These are phyloP conservation scores for Furcula furcula DNA, from an alignment of 2,888 invertebrate genomes.

Conservation along the genomic window DNA sequence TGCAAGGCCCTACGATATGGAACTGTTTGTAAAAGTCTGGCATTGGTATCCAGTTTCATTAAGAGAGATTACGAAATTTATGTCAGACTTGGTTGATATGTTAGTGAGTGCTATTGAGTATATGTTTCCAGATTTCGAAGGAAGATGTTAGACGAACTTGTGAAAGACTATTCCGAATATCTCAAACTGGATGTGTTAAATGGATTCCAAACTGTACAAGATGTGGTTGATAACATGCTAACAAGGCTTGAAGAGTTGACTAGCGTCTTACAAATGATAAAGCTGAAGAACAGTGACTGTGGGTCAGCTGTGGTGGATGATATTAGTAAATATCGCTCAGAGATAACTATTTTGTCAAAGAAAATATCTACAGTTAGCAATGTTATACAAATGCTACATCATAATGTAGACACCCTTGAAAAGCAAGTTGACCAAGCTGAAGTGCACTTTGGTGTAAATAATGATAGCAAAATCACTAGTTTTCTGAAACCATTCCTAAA, in stretches of 20 bases:
- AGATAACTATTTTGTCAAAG: slow-evolving; percentile 76
- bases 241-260: slow-evolving; percentile 85
- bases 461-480: slow-evolving; percentile 81
- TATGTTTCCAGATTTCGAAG: slow-evolving; percentile 72
- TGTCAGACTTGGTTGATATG: slow-evolving; percentile 60
- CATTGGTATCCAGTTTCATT: slow-evolving; percentile 52
- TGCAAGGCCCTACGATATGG: no score
- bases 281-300: slow-evolving; percentile 70
- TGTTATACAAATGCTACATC: slow-evolving; percentile 74
- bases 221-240: slow-evolving; percentile 85
- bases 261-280: slow-evolving; percentile 82
- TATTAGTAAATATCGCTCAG: slow-evolving; percentile 73
- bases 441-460: slow-evolving; percentile 77
- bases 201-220: slow-evolving; percentile 82
- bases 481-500: slow-evolving; percentile 83
- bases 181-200: slow-evolving; percentile 77
- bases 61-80: slow-evolving; percentile 58
- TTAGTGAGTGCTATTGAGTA: slow-evolving; percentile 61
- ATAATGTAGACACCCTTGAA: slow-evolving; percentile 80
- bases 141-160: slow-evolving; percentile 76
- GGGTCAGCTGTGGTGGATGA: slow-evolving; percentile 73
- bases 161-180: slow-evolving; percentile 79
- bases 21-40: slow-evolving; percentile 56
- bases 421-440: slow-evolving; percentile 83
- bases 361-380: slow-evolving; percentile 79